Evolutionary conservation across 2,113 vertebrate genomes (phyloP), one percentile per base, ranked within the genome.

Genomic region (Oceanites oceanicus): DNA sequence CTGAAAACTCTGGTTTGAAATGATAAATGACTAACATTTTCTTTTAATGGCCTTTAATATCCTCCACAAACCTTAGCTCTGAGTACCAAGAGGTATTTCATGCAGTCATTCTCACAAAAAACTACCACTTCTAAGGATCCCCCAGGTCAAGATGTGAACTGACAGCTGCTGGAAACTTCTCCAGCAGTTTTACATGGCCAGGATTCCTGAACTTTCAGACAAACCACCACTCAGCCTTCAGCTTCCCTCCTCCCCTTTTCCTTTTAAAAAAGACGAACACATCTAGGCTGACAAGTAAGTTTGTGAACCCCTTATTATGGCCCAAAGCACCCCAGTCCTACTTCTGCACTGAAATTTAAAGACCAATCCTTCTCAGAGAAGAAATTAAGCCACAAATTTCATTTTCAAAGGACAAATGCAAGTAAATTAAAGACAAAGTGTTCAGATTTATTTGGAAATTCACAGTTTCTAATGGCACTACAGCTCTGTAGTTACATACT

Each of bases 391-490:
- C 42, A 56, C 27, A 81, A 18, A 25, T 79, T 72, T 83, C 29
- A 55, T 52, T 94, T 96, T 68, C 65, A 95, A 96, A 93, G 59
- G 55, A 79, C 94, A 71, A 97, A 96, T 81, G 27, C 30, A 81
- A 97, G 56, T 55, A 96, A 59, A 89, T 95, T 88, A 97, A 97
- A 98, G 94, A 99, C 98, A 99, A 98, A 98, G 97, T 98, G 95
- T 98, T 99, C 98, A 98, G 97, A 98, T 99, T 99, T 99, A 99
- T 99, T 99, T 99, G 99, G 98, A 99, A 99, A 99, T 99, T 99
- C 99, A 99, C 99, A 99, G 99, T 99, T 99, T 99, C 99, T 99
- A 99, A 99, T 99, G 98, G 99, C 98, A 99, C 99, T 99, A 99
- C 99, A 99, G 98, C 96, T 98, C 98, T 97, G 99, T 99, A 99